Conservation (phyloP, 2,113 vertebrate genomes). For the Podocnemis expansa region DNA sequence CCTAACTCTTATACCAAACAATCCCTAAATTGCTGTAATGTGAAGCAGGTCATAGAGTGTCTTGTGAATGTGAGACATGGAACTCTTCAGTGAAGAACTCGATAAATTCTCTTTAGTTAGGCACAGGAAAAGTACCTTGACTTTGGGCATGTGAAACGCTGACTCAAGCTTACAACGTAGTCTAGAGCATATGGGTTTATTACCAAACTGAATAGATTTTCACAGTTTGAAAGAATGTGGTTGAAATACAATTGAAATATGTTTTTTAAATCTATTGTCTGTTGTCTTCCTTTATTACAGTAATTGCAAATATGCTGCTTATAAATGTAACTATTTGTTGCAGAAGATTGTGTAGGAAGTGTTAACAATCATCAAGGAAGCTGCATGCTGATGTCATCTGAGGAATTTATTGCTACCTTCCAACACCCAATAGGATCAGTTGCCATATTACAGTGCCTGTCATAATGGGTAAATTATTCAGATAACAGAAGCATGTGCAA, state of each 20-base stretch:
- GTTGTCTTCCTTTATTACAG: constrained; percentile 64
- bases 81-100: constrained; percentile 49
- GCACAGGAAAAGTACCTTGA: constrained; percentile 25
- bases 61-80: constrained; percentile 49
- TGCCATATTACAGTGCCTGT: background rate
- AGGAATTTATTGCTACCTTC: background rate
- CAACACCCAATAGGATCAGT: background rate
- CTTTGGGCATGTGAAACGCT: constrained; percentile 46
- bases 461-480: background rate
- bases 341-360: background rate
- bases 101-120: constrained; percentile 34
- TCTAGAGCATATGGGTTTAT: constrained; percentile 22
- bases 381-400: background rate
- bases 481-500: background rate
- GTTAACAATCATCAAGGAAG: background rate
- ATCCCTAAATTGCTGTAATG: constrained; percentile 28
- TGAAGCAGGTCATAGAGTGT: constrained; percentile 15
- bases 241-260: constrained; percentile 73
- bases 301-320: background rate
- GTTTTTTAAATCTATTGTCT: constrained; percentile 70
- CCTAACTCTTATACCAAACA: constrained; percentile 13
- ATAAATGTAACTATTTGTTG: background rate
- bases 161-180: constrained; percentile 56
- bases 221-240: constrained; percentile 50
- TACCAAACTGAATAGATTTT: constrained; percentile 63